Evolutionary conservation across 2,113 vertebrate species (phyloP), one percentile per base, ranked within the genome.

Genomic region (Cichladusa arquata): DNA sequence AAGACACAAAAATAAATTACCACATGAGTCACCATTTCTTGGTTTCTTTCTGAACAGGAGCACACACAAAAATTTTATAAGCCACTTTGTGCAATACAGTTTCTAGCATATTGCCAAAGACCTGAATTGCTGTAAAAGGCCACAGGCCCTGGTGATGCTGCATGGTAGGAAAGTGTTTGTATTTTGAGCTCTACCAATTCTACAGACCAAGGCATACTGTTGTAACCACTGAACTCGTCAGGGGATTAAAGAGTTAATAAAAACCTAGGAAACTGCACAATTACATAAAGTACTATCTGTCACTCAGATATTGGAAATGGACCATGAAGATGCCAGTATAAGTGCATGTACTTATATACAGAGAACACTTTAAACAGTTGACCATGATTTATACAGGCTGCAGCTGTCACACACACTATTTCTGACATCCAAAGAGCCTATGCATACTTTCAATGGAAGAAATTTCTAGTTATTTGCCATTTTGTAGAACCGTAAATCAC

Each of bases 401-500:
- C 86, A 88, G 84, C 87, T 82, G 72, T 91, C 95, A 89, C 72
- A 82, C 61, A 77, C 64, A 11, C 74, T 40, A 83, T 91, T 95
- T 84, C 61, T 92, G 94, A 92, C 6, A 16, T 88, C 91, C 88
- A 88, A 73, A 80, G 92, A 92, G 58, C 79, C 90, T 69, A 51
- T 61, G 72, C 79, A 44, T 77, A 47, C 90, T 93, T 86, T 81
- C 94, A 95, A 65, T 51, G 65, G 61, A 84, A 97, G 81, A 97
- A 96, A 96, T 95, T 89, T 86, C 92, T 88, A 83, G 94, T 96
- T 97, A 95, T 96, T 92, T 97, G 90, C 94, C 93, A 93, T 96
- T 96, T 92, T 93, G 94, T 86, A 73, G 95, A 88, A 92, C 94
- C 84, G 86, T 96, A 97, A 97, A 97, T 97, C 97, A 97, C 79